Evolutionary conservation across 2,888 invertebrate species (phyloP).

Genomic region (Tenthredo mesomela): DNA sequence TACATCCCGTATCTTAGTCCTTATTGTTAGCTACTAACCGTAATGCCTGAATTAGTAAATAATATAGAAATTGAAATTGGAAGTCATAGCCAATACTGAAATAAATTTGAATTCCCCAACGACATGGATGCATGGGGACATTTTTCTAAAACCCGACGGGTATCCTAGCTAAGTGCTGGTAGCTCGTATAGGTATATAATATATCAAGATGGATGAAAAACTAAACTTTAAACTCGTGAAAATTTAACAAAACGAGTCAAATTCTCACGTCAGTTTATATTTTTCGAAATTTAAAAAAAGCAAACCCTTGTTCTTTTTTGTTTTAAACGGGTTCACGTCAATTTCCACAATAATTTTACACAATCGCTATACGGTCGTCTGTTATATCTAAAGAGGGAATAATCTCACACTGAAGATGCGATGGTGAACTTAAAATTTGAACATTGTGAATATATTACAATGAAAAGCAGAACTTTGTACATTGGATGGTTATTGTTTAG

Average conservation of each 20-base stretch:
- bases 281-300: background rate
- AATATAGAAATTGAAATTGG: too few relatives aligned
- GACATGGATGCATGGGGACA: too few relatives aligned
- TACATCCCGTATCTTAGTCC: too few relatives aligned
- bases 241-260: background rate
- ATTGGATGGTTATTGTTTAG: background rate
- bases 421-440: conserved; percentile 20
- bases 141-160: too few relatives aligned
- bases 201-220: too few relatives aligned
- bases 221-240: background rate
- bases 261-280: background rate
- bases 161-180: too few relatives aligned
- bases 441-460: background rate
- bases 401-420: background rate
- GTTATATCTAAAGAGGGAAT: background rate
- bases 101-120: too few relatives aligned
- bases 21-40: too few relatives aligned
- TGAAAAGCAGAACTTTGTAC: background rate
- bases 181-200: too few relatives aligned
- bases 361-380: too few relatives aligned
- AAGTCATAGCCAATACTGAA: too few relatives aligned
- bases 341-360: background rate
- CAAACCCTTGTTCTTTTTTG: background rate
- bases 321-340: background rate
- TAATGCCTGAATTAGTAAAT: too few relatives aligned